phyloP scores from a whole-genome alignment of 2,797 vertebrate genomes.

The Tangara arthus region DNA sequence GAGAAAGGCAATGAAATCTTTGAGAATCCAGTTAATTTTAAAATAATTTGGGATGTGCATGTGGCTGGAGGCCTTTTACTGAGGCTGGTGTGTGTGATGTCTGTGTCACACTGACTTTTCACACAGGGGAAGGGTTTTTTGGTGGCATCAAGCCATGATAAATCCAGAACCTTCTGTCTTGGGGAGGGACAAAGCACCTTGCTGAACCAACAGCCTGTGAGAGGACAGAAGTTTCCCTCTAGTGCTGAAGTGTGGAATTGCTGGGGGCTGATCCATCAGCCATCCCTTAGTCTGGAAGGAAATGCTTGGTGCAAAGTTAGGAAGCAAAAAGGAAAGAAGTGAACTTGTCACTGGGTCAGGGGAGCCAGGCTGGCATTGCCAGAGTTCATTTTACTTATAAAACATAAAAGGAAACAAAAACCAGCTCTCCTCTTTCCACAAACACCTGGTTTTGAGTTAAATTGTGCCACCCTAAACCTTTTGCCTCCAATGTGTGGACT shows the following conservation, averaged over 20 bases:
- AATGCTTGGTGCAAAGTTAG: neutral
- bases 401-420: neutral
- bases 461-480: neutral
- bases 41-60: neutral
- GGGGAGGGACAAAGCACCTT: neutral
- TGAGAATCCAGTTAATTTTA: neutral
- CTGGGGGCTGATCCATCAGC: neutral
- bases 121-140: neutral
- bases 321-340: neutral
- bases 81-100: neutral
- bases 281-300: neutral
- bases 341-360: neutral
- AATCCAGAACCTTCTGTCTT: neutral
- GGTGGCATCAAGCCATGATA: neutral
- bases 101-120: neutral
- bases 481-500: neutral
- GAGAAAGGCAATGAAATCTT: neutral
- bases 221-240: slow-evolving; percentile 14
- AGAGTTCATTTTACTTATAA: neutral
- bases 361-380: neutral
- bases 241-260: neutral
- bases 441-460: neutral
- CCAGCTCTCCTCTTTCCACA: neutral
- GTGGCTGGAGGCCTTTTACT: neutral
- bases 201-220: neutral